Evolutionary conservation across 2,113 vertebrate genomes (phyloP).

Genomic region (Neomonachus schauinslandi): DNA sequence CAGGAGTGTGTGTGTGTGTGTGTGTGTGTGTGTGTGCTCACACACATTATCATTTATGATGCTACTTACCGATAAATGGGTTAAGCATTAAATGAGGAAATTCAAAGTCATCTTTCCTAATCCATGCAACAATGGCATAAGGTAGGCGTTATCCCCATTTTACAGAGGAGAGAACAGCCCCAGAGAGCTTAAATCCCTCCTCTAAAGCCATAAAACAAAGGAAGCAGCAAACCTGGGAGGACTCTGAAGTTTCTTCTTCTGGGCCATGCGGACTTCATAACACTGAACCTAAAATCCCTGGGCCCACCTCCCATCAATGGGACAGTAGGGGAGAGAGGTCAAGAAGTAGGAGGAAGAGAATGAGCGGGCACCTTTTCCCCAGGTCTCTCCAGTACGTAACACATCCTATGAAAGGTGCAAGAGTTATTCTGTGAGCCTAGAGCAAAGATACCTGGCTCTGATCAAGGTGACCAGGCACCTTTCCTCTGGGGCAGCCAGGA

Average conservation of each 20-base stretch:
- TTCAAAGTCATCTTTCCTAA: slow-evolving; percentile 6
- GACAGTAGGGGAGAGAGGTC: not conserved
- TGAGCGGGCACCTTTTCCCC: not conserved
- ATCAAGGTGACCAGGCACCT: not conserved
- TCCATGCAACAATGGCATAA: not conserved
- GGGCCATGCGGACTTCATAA: not conserved
- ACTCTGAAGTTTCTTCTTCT: not conserved
- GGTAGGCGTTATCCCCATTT: not conserved
- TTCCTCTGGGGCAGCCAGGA: not conserved
- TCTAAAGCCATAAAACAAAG: not conserved
- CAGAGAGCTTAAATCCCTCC: not conserved
- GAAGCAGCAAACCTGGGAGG: not conserved
- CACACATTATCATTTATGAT: not conserved
- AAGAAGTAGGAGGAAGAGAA: not conserved
- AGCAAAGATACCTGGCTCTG: not conserved
- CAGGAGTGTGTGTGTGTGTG: not conserved
- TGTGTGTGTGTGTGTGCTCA: rapidly evolving
- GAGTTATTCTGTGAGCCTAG: not conserved
- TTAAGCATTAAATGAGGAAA: not conserved
- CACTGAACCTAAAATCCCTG: not conserved
- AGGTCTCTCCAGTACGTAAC: not conserved
- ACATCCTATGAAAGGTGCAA: not conserved
- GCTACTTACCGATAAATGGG: not conserved
- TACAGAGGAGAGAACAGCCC: not conserved
- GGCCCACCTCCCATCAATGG: not conserved